A percentile compares a stretch with the other conserved stretches of the same genome.
phyloP scores from a whole-genome alignment of 1,140 invertebrate genomes.

The Antheraea mylitta region DNA sequence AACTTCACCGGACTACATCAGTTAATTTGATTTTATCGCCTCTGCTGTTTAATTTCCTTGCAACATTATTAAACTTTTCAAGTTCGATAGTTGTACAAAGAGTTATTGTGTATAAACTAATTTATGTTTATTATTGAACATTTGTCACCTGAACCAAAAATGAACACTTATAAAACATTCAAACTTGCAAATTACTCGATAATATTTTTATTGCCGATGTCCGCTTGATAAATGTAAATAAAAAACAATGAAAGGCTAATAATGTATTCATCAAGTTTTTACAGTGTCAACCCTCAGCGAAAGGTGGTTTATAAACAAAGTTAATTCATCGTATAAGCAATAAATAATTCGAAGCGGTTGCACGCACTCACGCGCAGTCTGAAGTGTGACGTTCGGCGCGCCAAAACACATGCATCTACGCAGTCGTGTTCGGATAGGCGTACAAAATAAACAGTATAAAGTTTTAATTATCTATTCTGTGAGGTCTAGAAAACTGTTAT shows the following conservation, averaged over 20 bases:
- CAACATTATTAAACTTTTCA: neutral
- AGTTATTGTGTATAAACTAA: neutral
- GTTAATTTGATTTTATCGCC: neutral
- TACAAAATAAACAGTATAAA: slow-evolving; percentile 7
- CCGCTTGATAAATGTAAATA: slow-evolving; percentile 27
- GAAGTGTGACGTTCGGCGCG: slow-evolving; percentile 45
- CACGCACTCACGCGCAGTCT: slow-evolving; percentile 66
- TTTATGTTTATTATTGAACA: neutral
- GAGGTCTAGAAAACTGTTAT: neutral
- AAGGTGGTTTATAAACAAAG: slow-evolving; percentile 70
- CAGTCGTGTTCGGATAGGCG: slow-evolving; percentile 4
- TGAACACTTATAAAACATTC: neutral
- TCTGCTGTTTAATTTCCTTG: neutral
- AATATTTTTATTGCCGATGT: slow-evolving; percentile 2
- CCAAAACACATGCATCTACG: slow-evolving; percentile 45
- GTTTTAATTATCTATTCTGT: neutral
- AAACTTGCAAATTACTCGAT: slow-evolving; percentile 5
- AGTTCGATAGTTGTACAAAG: neutral
- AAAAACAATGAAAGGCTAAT: slow-evolving; percentile 35
- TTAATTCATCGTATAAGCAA: slow-evolving; percentile 60
- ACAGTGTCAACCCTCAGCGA: slow-evolving; percentile 46
- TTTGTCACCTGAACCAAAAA: slow-evolving; percentile 2
- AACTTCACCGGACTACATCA: too few species aligned
- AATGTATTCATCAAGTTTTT: slow-evolving; percentile 66
- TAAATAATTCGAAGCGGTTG: slow-evolving; percentile 61